Percentiles rank a stretch among this genome's conserved stretches.
Evolutionary conservation across 2,888 invertebrate genomes (phyloP).

Genomic region (Rotaria magnacalcarata): DNA sequence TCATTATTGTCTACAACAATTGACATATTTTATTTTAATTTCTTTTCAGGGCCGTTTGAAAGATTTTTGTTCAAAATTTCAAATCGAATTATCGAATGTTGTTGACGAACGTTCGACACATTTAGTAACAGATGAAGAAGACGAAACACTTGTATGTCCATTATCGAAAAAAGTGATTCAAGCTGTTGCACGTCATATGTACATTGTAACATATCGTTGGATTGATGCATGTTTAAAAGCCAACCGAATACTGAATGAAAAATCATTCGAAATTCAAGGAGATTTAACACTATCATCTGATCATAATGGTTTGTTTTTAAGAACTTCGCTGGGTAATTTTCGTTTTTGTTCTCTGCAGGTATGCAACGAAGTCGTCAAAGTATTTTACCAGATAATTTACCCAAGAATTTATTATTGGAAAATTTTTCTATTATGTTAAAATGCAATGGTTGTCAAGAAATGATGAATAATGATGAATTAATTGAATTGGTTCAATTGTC

Average conservation of each 20-base stretch:
- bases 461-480: constrained; percentile 37
- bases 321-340: too few species aligned
- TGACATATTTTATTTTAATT: too few species aligned
- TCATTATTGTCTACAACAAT: too few species aligned
- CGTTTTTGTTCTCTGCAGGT: background rate
- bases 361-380: constrained; percentile 27
- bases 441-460: constrained; percentile 34
- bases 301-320: constrained; percentile 5
- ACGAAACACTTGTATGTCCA: constrained; percentile 21
- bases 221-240: background rate
- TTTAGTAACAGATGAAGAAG: constrained; percentile 31
- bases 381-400: constrained; percentile 25
- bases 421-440: constrained; percentile 31
- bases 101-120: constrained; percentile 25
- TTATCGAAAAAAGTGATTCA: constrained; percentile 36
- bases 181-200: constrained; percentile 35
- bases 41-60: background rate
- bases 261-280: background rate
- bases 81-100: background rate
- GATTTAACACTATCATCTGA: constrained; percentile 28
- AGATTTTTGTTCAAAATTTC: constrained; percentile 33
- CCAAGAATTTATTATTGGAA: background rate
- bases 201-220: constrained; percentile 29
- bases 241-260: background rate
- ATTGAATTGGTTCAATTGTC: constrained; percentile 32